A percentile compares a stretch with the other conserved stretches of the same genome.
These are phyloP conservation scores for Lepidurus couesii DNA, from an alignment of 1,140 invertebrate species.

Conservation along the genomic window DNA sequence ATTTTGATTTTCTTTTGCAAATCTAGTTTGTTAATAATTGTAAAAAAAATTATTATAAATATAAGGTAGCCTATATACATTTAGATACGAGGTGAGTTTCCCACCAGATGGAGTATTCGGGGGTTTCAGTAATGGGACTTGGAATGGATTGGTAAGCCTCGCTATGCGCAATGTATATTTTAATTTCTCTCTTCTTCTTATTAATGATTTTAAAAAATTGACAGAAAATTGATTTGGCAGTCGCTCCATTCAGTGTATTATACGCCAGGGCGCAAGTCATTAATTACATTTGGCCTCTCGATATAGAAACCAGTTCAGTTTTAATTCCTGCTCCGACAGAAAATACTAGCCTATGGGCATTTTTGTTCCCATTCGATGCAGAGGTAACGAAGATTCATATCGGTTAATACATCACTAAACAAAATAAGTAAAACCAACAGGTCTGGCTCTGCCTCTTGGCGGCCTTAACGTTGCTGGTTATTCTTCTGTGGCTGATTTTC, in stretches of 20 bases:
- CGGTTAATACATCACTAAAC: slow-evolving; percentile 6
- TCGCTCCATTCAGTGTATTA: slow-evolving; percentile 11
- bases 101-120: slow-evolving; percentile 26
- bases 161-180: neutral
- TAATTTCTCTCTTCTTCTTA: neutral
- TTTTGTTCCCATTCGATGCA: neutral
- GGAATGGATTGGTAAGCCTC: slow-evolving; percentile 28
- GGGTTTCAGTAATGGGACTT: slow-evolving; percentile 16
- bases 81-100: neutral
- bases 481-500: slow-evolving; percentile 33
- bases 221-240: slow-evolving; percentile 24
- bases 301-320: slow-evolving; percentile 12
- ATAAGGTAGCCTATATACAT: no score
- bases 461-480: slow-evolving; percentile 28
- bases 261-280: slow-evolving; percentile 25
- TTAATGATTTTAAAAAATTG: neutral
- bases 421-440: slow-evolving; percentile 3
- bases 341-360: slow-evolving; percentile 7
- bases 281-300: slow-evolving; percentile 23
- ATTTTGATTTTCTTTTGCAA: neutral
- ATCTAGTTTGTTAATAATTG: no score
- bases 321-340: slow-evolving; percentile 26
- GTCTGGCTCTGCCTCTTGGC: slow-evolving; percentile 35
- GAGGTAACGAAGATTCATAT: neutral
- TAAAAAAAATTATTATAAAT: no score